Base-by-base conservation (phyloP, 2,888 invertebrate species). In the Steinernema hermaphroditum region DNA sequence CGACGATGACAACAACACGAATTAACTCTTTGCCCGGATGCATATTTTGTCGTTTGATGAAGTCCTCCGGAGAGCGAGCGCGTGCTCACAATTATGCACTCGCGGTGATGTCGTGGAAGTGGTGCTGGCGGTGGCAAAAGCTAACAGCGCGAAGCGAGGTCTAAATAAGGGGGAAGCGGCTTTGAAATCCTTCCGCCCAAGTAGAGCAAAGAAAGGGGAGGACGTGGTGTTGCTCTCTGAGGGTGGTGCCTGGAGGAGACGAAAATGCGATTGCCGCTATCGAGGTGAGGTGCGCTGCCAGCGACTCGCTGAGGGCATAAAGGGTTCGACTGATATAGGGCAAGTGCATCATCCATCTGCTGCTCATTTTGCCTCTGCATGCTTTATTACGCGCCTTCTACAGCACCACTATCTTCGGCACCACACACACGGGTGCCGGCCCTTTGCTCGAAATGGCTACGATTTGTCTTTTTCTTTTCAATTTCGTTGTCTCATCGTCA, bases 291-390 rank as follows among this genome's bases (percentile, higher is more conserved):
- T 27, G 54, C 27, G 54, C 19, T 6, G 12, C 16, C 19, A 8
- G 19, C 27, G 54, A 54, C 46, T 37, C 37, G 37, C 12, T 12
- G 37, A 46, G 24, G 54, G 27, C 54, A 54, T 54, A 14, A 54
- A 54, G 54, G 54, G 54, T 54, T 54, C 54, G 6, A 16, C 46
- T 46, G 46, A 46, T 46, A 46, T 46, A 54, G 27, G 22, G 27
- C 54, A 54, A 54, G 54, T 54, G 27, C 54, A 54, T 54, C 54
- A 54, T 54, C 22, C 54, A 22, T 54, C 54, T 54, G 54, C 54
- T 54, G 49, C 49, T 8, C 49, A 19, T 19, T 49, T 8, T 22
- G 14, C 16, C 54, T 22, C 27, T 12, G 54, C 54, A 54, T 27
- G 54, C 54, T 27, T 54, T 22, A 22, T 54, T 27, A 22, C 12